Percentiles rank a stretch among this genome's conserved stretches.
Conservation (phyloP, 2,888 invertebrate genomes). For the Oxytorus armatus region DNA sequence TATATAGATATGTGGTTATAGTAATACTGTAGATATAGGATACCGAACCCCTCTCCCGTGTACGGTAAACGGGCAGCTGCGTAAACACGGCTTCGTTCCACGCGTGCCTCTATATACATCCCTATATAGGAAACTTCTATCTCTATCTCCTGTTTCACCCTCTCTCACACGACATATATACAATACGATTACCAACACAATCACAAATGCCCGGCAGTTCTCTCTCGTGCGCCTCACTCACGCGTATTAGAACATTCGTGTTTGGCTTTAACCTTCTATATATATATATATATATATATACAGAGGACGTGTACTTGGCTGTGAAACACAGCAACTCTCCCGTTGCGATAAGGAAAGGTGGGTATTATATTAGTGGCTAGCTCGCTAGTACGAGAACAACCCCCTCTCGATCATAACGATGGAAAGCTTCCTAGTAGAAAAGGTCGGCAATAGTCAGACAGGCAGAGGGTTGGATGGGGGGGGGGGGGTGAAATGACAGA, state of each 20-base stretch:
- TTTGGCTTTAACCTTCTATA: constrained; percentile 65
- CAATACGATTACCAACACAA: constrained; percentile 61
- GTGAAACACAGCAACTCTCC: constrained; percentile 56
- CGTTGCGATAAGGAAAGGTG: constrained; percentile 60
- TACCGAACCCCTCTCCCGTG: constrained; percentile 43
- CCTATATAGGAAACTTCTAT: constrained; percentile 8
- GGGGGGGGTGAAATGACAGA: no score
- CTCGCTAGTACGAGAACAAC: constrained; percentile 13
- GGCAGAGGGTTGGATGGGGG: no score
- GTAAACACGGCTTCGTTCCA: constrained; percentile 66
- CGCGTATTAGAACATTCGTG: constrained; percentile 64
- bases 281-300: constrained; percentile 17
- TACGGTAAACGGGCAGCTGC: constrained; percentile 66
- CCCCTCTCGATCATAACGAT: constrained; percentile 47
- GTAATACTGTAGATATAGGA: constrained; percentile 30
- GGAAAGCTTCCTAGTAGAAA: constrained; percentile 32
- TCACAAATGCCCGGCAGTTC: constrained; percentile 58
- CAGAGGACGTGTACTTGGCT: constrained; percentile 38
- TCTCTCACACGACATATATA: constrained; percentile 22
- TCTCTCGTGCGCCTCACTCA: constrained; percentile 46
- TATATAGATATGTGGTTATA: constrained; percentile 21
- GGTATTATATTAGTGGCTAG: constrained; percentile 42
- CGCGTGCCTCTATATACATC: constrained; percentile 45
- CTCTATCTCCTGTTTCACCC: constrained; percentile 22
- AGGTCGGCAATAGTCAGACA: constrained; percentile 25